Evolutionary conservation across 1,140 invertebrate genomes (phyloP).

Genomic region (Aphaenogaster rudis): DNA sequence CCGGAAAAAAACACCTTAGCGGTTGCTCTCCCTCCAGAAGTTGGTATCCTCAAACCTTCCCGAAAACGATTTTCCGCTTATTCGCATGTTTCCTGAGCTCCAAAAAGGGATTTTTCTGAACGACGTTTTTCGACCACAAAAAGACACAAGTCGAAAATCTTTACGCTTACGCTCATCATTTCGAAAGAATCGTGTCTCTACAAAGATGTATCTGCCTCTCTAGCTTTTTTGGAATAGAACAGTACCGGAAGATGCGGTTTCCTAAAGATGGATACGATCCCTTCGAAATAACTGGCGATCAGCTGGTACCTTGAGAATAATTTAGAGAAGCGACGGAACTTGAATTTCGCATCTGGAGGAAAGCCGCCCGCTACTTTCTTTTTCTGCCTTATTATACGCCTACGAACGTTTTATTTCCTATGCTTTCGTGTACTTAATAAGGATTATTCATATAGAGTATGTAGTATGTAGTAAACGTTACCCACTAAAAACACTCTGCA

Average conservation of each 20-base stretch:
- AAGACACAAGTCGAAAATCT: neutral
- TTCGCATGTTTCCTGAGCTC: neutral
- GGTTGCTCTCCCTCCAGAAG: slow-evolving; percentile 82
- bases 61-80: neutral
- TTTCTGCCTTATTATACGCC: slow-evolving; percentile 82
- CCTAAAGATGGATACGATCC: neutral
- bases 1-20: slow-evolving; percentile 78
- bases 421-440: slow-evolving; percentile 85
- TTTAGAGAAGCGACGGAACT: neutral
- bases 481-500: slow-evolving; percentile 84
- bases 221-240: neutral
- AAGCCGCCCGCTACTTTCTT: slow-evolving; percentile 79
- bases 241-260: neutral
- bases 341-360: slow-evolving; percentile 81
- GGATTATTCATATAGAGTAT: slow-evolving; percentile 86
- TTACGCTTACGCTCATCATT: neutral
- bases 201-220: neutral
- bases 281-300: neutral
- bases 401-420: slow-evolving; percentile 84
- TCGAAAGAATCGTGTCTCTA: neutral
- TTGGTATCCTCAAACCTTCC: slow-evolving; percentile 38
- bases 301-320: neutral
- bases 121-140: neutral
- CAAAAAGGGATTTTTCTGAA: neutral
- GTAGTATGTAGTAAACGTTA: slow-evolving; percentile 86